phyloP scores from a whole-genome alignment of 2,113 vertebrate genomes.

The Heterochromis multidens region DNA sequence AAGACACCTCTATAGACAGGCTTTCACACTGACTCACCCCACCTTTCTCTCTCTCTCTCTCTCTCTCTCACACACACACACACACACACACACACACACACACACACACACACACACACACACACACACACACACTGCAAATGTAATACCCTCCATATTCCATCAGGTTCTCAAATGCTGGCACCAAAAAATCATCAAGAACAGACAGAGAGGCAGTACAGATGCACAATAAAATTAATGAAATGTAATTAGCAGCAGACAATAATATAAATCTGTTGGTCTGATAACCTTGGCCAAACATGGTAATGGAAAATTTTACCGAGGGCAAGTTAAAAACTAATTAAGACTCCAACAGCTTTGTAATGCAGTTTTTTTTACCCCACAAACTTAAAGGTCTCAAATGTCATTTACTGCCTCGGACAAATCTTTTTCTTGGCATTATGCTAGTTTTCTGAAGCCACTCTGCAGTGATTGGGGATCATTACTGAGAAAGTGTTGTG shows the following conservation, averaged over 20 bases:
- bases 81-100: neutral
- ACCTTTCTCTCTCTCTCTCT: neutral
- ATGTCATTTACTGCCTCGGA: neutral
- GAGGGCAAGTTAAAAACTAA: neutral
- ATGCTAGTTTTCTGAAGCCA: constrained; percentile 2
- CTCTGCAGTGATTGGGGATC: constrained; percentile 8
- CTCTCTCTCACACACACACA: neutral
- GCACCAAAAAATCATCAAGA: neutral
- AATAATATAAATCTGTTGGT: neutral
- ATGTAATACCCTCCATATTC: neutral
- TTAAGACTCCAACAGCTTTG: neutral
- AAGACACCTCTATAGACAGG: constrained; percentile 31
- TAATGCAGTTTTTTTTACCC: neutral
- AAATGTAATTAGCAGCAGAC: neutral
- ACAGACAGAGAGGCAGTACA: neutral
- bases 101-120: neutral
- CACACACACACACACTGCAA: neutral
- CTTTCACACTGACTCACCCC: constrained; percentile 4
- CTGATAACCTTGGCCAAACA: neutral
- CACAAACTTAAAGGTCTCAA: neutral
- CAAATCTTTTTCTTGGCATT: constrained; percentile 20
- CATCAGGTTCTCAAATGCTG: neutral
- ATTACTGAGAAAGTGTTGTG: constrained; percentile 21
- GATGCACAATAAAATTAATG: neutral
- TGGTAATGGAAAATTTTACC: neutral